A percentile compares a stretch with the other conserved stretches of the same genome.
Evolutionary conservation across 2,797 vertebrate species (phyloP).

Genomic region (Rhinoraja longicauda): DNA sequence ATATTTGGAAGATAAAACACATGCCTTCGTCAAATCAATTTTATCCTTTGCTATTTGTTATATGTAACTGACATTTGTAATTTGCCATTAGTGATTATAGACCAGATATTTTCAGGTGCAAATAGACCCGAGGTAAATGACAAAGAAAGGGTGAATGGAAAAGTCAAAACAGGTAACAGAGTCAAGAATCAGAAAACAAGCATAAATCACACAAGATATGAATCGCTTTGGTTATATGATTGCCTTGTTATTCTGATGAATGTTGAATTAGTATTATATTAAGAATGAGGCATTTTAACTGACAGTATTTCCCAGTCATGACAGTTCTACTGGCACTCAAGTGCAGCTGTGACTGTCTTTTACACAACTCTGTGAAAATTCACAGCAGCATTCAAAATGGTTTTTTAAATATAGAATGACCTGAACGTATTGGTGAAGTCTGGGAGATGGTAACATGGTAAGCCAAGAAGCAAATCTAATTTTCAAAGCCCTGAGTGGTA

Average conservation of each 20-base stretch:
- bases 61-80: background rate
- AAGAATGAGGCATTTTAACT: background rate
- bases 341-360: background rate
- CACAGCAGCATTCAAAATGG: background rate
- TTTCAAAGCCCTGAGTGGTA: background rate
- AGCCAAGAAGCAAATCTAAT: background rate
- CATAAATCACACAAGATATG: background rate
- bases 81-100: background rate
- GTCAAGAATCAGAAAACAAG: background rate
- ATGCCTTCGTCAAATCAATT: background rate
- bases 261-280: background rate
- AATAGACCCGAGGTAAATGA: background rate
- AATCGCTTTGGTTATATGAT: background rate
- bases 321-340: background rate
- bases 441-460: conserved; percentile 13
- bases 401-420: background rate
- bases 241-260: background rate
- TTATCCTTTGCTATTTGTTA: background rate
- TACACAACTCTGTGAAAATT: background rate
- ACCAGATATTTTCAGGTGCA: background rate
- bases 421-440: background rate
- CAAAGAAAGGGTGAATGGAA: background rate
- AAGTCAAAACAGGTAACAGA: background rate
- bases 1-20: background rate
- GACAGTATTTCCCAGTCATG: background rate